Base-by-base conservation (phyloP, 2,797 vertebrate species). In the Pangasius krempfi region DNA sequence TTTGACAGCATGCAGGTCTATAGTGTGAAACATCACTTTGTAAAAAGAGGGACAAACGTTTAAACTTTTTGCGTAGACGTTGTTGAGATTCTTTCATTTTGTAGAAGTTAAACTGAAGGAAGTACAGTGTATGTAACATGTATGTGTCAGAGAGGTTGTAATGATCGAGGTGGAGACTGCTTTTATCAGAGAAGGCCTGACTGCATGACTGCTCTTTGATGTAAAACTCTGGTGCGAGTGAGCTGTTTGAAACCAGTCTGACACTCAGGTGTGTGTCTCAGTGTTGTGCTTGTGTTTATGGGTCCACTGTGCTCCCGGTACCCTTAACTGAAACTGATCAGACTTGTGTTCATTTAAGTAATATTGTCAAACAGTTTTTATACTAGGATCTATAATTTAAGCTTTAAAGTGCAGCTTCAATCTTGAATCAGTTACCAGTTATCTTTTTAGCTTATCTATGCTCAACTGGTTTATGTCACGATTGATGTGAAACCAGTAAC, bases 171-270 rank as follows among this genome's bases (percentile, higher is more conserved):
- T 91, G 92, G 92, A 95, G 95, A 94, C 94, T 82, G 93, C 91
- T 93, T 94, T 96, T 93, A 94, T 95, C 91, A 93, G 90, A 90
- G 66, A 92, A 92, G 60, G 86, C 79, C 87, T 62, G 91, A 88
- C 91, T 92, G 86, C 72, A 82, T 89, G 85, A 89, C 89, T 92
- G 88, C 86, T 89, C 95, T 96, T 96, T 96, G 94, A 95, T 94
- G 93, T 93, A 47, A 89, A 83, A 85, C 92, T 93, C 90, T 91
- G 93, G 92, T 93, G 92, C 84, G 88, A 89, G 76, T 47, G 52
- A 52, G 30, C 78, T 88, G 86, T 84, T 86, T 86, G 52, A 64
- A 86, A 79, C 27, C 87, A 82, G 62, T 88, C 84, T 88, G 82
- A 81, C 88, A 89, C 85, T 66, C 85, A 20, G 70, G 80, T 75